A percentile compares a stretch with the other conserved stretches of the same genome.
Evolutionary conservation across 2,113 vertebrate genomes (phyloP).

Genomic region (Columba janthina): DNA sequence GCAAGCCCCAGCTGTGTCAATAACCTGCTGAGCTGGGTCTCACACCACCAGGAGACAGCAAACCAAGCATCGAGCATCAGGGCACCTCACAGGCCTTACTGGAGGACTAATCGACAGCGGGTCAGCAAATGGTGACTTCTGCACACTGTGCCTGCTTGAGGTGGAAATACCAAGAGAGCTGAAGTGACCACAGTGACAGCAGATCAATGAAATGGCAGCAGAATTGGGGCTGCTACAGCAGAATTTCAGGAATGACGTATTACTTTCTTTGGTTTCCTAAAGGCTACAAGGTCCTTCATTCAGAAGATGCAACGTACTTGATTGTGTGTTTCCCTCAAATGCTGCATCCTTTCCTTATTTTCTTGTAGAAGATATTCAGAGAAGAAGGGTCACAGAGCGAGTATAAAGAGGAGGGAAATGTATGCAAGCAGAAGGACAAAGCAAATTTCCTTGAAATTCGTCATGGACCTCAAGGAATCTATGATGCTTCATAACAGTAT

Average conservation of each 20-base stretch:
- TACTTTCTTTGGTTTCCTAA: neutral
- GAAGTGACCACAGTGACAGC: neutral
- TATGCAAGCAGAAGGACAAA: neutral
- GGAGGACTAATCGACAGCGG: neutral
- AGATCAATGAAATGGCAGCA: neutral
- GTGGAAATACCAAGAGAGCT: neutral
- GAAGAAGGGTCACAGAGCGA: neutral
- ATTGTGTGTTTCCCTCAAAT: neutral
- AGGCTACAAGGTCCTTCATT: neutral
- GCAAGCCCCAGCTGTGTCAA: neutral
- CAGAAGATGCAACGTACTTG: neutral
- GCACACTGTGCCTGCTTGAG: neutral
- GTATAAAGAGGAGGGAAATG: neutral
- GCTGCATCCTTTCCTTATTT: neutral
- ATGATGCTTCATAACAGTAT: neutral
- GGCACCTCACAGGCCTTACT: neutral
- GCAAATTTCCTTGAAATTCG: neutral
- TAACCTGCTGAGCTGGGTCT: neutral
- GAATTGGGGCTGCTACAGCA: fast-evolving
- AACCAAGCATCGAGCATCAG: neutral
- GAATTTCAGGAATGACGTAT: neutral
- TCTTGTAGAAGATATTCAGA: neutral
- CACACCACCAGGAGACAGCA: neutral
- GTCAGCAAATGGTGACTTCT: neutral
- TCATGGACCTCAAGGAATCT: neutral